Conservation (phyloP, 2,113 vertebrate genomes). For the Equus przewalskii region DNA sequence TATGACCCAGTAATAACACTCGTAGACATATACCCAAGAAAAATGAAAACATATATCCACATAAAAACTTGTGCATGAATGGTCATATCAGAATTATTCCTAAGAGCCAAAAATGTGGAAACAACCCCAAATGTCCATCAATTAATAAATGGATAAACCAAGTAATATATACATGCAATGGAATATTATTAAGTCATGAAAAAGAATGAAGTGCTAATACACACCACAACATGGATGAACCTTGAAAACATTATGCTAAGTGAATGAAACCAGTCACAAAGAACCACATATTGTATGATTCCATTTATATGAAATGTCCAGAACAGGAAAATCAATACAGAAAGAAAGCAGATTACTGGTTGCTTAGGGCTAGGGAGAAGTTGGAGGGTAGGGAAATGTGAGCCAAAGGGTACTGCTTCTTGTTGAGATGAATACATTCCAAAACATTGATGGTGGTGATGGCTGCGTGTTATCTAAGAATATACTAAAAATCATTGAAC, state of each 20-base stretch:
- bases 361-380: neutral
- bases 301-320: neutral
- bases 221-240: neutral
- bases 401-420: neutral
- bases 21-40: neutral
- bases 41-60: neutral
- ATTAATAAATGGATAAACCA: neutral
- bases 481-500: neutral
- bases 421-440: neutral
- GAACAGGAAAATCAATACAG: neutral
- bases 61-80: neutral
- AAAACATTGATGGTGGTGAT: neutral
- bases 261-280: neutral
- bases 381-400: neutral
- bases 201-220: neutral
- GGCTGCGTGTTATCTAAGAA: neutral
- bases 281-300: neutral
- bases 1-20: neutral
- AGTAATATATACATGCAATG: neutral
- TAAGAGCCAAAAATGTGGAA: neutral
- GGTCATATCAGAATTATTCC: neutral
- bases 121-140: neutral
- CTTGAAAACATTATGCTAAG: constrained; percentile 29
- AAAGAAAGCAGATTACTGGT: neutral
- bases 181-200: neutral